A percentile compares a stretch with the other conserved stretches of the same genome.
phyloP scores from a whole-genome alignment of 1,140 invertebrate species.

The Diploscapter pachys region DNA sequence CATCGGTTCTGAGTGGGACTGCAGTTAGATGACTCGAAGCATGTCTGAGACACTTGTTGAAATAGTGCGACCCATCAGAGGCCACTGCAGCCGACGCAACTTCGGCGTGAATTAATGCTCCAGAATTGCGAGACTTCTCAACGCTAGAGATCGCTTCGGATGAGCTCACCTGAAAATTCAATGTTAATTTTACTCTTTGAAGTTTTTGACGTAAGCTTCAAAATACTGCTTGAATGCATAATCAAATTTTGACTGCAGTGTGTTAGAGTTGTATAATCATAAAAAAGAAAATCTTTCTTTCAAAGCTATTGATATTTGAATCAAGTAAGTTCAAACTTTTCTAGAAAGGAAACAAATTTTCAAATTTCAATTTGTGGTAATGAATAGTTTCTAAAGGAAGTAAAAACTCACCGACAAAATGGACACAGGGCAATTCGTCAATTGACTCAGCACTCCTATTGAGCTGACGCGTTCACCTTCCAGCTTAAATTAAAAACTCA shows the following conservation, averaged over 20 bases:
- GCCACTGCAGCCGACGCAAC: constrained; percentile 79
- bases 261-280: too few species aligned
- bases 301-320: too few species aligned
- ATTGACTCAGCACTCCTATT: constrained; percentile 87
- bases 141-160: constrained; percentile 77
- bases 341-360: background rate
- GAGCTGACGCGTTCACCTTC: constrained; percentile 91
- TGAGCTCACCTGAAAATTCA: constrained; percentile 65
- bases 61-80: constrained; percentile 74
- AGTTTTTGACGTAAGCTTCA: too few species aligned
- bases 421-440: constrained; percentile 83
- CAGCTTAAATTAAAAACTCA: constrained; percentile 62
- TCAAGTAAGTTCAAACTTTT: too few species aligned
- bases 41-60: constrained; percentile 66
- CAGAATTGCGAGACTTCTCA: constrained; percentile 69
- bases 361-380: background rate
- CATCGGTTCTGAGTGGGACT: constrained; percentile 80
- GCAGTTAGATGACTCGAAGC: constrained; percentile 73
- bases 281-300: too few species aligned
- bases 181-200: too few species aligned
- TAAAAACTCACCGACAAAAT: constrained; percentile 83
- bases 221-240: too few species aligned
- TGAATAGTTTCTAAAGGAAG: too few species aligned
- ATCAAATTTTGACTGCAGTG: too few species aligned
- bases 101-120: constrained; percentile 78